Evolutionary conservation across 2,888 invertebrate genomes (phyloP), one percentile per base, ranked within the genome.

Genomic region (Aradus depressus): DNA sequence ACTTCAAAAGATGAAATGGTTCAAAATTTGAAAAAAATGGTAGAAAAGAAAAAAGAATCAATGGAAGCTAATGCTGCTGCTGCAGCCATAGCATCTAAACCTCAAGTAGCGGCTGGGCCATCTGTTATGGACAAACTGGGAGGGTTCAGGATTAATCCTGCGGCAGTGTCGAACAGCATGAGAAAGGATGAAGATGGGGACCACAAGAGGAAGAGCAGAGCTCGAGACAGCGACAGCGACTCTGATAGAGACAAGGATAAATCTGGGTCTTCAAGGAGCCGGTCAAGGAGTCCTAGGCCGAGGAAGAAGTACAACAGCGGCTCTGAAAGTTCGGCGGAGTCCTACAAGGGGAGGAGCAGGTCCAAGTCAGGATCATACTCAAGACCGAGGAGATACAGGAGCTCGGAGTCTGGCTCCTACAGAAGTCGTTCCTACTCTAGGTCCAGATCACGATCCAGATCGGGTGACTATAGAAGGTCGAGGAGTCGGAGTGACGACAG

Each of bases 351-450:
- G 18, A 50, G 58, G 32, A 57, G 57, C 32, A 68, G 71, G 8
- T 81, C 81, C 0, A 76, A 79, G 2, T 77, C 77, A 0, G 76
- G 80, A 60, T 77, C 79, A 58, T 80, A 80, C 62, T 75, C 79
- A 1, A 77, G 80, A 2, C 75, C 53, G 18, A 42, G 48, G 22
- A 53, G 59, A 25, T 72, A 71, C 14, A 63, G 61, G 28, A 60
- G 61, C 53, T 60, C 61, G 12, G 60, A 58, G 26, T 63, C 57
- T 6, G 59, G 53, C 18, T 56, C 56, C 4, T 56, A 55, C 37
- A 37, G 48, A n/a, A 52, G 52, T 31, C 28, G 52, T 10, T 53
- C 53, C 8, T 53, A 53, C 22, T 65, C 66, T 3, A 60, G 62
- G 6, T 63, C 64, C 23, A 63, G 64, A 2, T 63, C 63, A 8